These are phyloP conservation scores for Pitta sordida DNA, from an alignment of 2,113 vertebrate genomes.

Conservation along the genomic window DNA sequence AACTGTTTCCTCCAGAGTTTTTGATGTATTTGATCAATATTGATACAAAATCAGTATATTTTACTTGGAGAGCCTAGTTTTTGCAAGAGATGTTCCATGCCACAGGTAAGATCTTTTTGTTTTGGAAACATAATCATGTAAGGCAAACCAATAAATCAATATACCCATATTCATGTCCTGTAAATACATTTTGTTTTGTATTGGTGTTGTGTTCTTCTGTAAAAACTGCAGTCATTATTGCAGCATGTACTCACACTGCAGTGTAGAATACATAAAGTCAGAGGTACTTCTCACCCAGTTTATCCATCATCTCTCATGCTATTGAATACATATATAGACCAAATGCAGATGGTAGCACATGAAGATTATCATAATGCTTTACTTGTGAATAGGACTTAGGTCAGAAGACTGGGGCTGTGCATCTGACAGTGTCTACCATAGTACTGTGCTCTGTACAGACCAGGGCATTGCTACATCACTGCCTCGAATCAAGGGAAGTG, in stretches of 20 bases:
- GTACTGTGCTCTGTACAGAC: background rate
- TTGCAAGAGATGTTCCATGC: background rate
- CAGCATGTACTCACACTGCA: background rate
- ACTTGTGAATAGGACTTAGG: background rate
- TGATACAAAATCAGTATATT: background rate
- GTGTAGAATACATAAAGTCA: background rate
- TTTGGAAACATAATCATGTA: background rate
- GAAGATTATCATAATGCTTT: background rate
- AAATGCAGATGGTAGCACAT: background rate
- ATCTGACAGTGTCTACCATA: background rate
- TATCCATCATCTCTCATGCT: background rate
- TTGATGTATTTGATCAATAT: conserved; percentile 61
- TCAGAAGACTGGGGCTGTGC: background rate
- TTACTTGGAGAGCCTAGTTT: conserved; percentile 2
- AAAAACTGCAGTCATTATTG: background rate
- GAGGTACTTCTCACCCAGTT: background rate
- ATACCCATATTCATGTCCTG: background rate
- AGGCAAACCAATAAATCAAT: background rate
- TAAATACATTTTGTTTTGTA: background rate
- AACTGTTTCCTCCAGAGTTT: conserved; percentile 77
- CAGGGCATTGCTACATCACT: background rate
- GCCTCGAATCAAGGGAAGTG: background rate
- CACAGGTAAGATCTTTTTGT: conserved; percentile 65
- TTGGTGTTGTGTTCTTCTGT: background rate
- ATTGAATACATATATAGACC: background rate